Percentiles rank a stretch among this genome's conserved stretches.
Conservation (phyloP, 2,888 invertebrate genomes). For the Tetrapedia diversipes region DNA sequence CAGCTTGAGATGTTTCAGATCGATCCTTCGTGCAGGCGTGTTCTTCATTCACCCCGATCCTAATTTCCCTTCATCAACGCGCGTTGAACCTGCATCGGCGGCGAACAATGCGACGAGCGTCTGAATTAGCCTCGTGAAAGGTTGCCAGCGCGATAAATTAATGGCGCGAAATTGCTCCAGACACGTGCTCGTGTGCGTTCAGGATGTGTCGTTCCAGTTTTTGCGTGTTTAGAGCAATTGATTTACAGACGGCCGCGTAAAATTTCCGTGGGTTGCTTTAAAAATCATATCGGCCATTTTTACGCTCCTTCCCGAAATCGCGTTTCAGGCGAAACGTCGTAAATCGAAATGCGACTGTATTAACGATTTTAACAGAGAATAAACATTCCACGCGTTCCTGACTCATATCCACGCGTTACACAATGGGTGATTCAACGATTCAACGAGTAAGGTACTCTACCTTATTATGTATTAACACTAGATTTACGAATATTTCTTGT, state of each 20-base stretch:
- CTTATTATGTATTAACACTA: no score
- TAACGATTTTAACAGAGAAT: neutral
- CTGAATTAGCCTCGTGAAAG: conserved; percentile 4
- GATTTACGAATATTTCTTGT: no score
- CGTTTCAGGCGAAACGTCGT: neutral
- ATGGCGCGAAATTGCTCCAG: no score
- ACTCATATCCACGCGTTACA: conserved; percentile 11
- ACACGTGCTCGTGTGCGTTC: no score
- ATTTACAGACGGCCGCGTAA: no score
- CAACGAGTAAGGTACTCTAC: neutral
- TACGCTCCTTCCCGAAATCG: no score
- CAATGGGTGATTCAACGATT: conserved; percentile 19
- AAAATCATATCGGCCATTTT: no score
- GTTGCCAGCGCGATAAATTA: no score
- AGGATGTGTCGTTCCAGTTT: no score
- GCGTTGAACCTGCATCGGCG: conserved; percentile 43
- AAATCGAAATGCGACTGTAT: neutral
- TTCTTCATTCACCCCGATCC: conserved; percentile 33
- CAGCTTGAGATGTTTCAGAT: conserved; percentile 79
- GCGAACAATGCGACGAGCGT: conserved; percentile 51
- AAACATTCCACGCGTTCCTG: neutral
- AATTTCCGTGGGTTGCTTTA: no score
- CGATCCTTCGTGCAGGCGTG: conserved; percentile 42
- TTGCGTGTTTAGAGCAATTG: neutral
- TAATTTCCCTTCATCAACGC: conserved; percentile 37